phyloP scores from a whole-genome alignment of 2,797 vertebrate genomes.

The Psittacula derbiana region DNA sequence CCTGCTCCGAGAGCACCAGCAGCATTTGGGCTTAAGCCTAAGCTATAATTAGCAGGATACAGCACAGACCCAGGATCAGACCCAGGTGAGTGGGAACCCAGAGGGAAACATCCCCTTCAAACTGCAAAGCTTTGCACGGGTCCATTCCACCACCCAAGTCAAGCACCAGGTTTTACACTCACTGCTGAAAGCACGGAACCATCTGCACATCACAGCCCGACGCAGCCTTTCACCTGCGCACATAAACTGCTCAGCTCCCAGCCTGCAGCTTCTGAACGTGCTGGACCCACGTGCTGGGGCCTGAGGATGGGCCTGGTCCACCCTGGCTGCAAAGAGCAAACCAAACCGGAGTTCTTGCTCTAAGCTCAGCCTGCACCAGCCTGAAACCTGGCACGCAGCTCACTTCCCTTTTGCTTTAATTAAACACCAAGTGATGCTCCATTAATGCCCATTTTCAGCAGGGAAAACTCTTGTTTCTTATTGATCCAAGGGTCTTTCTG shows the following conservation, averaged over 20 bases:
- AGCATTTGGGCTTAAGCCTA: background rate
- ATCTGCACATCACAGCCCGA: background rate
- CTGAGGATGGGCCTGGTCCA: fast-evolving
- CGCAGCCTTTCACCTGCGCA: background rate
- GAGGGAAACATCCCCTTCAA: background rate
- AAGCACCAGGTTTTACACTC: background rate
- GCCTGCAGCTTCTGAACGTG: fast-evolving
- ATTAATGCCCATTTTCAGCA: background rate
- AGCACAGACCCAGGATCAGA: fast-evolving
- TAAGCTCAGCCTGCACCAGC: background rate
- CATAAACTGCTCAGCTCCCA: background rate
- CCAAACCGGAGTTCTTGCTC: background rate
- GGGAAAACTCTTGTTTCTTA: background rate
- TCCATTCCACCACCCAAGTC: fast-evolving
- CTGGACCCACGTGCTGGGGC: fast-evolving
- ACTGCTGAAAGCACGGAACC: background rate
- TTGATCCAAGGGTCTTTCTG: background rate
- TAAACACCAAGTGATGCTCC: background rate
- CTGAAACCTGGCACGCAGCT: background rate
- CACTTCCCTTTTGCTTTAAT: background rate
- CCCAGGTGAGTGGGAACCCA: background rate
- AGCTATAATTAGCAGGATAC: background rate
- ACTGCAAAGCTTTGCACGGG: background rate
- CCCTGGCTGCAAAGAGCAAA: background rate
- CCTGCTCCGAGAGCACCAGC: fast-evolving